Percentiles rank a stretch among this genome's conserved stretches.
phyloP scores from a whole-genome alignment of 2,797 vertebrate genomes.

The Scarus forsteni region DNA sequence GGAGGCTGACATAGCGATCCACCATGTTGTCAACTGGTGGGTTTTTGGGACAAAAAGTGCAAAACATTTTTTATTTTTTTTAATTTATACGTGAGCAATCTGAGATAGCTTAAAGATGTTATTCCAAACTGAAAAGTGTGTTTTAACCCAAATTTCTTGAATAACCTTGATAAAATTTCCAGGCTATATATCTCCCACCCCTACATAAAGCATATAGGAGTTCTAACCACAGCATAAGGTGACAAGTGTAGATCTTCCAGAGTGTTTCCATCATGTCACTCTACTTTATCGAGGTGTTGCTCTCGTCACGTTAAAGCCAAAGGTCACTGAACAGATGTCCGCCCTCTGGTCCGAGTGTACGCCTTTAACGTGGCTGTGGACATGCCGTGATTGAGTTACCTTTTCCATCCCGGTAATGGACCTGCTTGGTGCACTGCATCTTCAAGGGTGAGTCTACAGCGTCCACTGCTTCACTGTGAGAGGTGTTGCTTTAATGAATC shows the following conservation, averaged over 20 bases:
- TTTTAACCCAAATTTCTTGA: too few species aligned
- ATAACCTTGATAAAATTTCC: too few species aligned
- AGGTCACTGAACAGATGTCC: constrained; percentile 51
- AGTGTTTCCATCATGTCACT: constrained; percentile 28
- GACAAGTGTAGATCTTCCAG: background rate
- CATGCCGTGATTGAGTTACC: constrained; percentile 56
- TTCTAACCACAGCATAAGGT: constrained; percentile 7
- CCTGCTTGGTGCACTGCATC: constrained; percentile 25
- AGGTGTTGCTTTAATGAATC: constrained; percentile 19
- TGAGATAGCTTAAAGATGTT: too few species aligned
- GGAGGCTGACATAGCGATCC: too few species aligned
- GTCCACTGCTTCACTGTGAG: constrained; percentile 1
- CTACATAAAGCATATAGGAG: background rate
- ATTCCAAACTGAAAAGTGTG: too few species aligned
- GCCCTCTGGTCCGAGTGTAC: constrained; percentile 31
- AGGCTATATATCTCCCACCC: too few species aligned
- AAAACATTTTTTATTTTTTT: too few species aligned
- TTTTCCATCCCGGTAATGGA: constrained; percentile 55
- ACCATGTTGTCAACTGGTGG: too few species aligned
- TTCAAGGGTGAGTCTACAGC: constrained; percentile 13
- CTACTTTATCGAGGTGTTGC: constrained; percentile 47
- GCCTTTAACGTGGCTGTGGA: constrained; percentile 35
- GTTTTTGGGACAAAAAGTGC: too few species aligned
- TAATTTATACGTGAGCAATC: too few species aligned
- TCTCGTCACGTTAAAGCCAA: constrained; percentile 38